Base-by-base conservation (phyloP, 2,113 vertebrate genomes). In the Otis tarda region DNA sequence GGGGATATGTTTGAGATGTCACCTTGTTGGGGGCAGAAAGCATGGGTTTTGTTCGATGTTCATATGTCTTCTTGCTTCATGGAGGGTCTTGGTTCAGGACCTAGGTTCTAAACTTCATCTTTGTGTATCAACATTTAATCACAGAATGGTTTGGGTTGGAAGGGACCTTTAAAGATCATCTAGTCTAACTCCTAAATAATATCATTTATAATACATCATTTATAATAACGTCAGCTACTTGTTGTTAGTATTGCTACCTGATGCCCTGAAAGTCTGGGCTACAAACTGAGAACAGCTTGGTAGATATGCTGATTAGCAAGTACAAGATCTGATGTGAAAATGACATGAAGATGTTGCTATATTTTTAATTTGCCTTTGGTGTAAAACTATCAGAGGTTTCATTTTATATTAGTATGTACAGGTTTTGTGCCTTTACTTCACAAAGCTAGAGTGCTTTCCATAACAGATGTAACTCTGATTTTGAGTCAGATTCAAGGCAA, bases 381-480 rank as follows among this genome's bases (percentile, higher is more conserved):
- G 45, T n/a, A 73, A 70, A 82, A 78, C 41, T 43, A 17, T 45
- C 35, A 39, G 35, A 63, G 20, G 63, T 86, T 89, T 73, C 6
- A 49, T 65, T 94, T 91, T 67, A 13, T 74, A 24, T 70, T 67
- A 63, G 24, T 64, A 17, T 20, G 2, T 39, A 18, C 7, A 25
- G 25, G 59, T 80, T 70, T 89, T 79, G 2, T 79, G 49, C 53
- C 59, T 88, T 83, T 63, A 31, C 16, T 83, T 47, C 28, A 43
- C 37, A 79, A 86, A 83, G 14, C 71, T 77, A 5, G 47, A 78
- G 43, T 63, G 21, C 47, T 92, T 95, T 93, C 50, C 30, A 74
- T 71, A 95, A 50, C 89, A 93, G 86, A 83, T 92, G 45, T 77
- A 83, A 67, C 55, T 83, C 37, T 95, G 76, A 87, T 94, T 92